phyloP scores from a whole-genome alignment of 2,888 invertebrate genomes.

The Drosophila meridionalis region DNA sequence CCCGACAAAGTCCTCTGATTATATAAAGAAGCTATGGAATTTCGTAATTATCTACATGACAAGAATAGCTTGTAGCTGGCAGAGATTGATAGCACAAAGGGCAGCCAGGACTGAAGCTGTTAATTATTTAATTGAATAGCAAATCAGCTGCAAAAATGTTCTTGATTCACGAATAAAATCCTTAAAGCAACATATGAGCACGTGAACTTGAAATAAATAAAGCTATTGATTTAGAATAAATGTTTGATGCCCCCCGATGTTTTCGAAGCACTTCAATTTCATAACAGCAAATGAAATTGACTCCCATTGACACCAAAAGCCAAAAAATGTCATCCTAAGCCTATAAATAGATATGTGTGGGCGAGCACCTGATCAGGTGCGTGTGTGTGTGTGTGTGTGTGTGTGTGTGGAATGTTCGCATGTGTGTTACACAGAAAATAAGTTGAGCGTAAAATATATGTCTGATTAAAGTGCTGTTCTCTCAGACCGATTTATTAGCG shows the following conservation, averaged over 20 bases:
- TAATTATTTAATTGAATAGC: conserved; percentile 15
- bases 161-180: neutral
- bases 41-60: conserved; percentile 22
- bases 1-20: neutral
- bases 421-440: neutral
- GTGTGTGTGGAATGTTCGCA: neutral
- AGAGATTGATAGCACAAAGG: conserved; percentile 21
- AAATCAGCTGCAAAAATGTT: neutral
- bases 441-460: neutral
- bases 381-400: neutral
- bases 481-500: conserved; percentile 2
- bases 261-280: neutral
- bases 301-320: neutral
- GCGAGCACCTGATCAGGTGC: neutral
- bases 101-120: neutral
- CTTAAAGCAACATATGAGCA: neutral
- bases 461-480: conserved; percentile 6
- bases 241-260: neutral
- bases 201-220: too few relatives aligned
- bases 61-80: conserved; percentile 7
- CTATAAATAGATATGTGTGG: neutral
- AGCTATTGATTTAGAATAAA: neutral
- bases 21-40: conserved; percentile 3
- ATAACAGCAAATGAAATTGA: neutral
- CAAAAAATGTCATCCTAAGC: neutral